Evolutionary conservation across 2,888 invertebrate species (phyloP).

Genomic region (Drosophila peninsularis): DNA sequence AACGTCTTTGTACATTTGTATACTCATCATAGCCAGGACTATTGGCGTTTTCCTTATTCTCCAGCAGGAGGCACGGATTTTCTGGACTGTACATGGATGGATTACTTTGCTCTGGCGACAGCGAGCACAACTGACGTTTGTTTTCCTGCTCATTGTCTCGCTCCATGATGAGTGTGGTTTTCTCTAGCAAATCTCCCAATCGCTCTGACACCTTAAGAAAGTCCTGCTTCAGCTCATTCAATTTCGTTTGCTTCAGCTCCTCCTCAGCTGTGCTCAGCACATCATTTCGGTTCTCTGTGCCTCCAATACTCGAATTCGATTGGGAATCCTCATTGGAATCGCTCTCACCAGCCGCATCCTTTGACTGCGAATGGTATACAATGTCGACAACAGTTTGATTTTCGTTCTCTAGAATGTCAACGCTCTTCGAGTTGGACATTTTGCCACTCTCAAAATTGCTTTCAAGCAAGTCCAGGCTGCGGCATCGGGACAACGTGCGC

Average conservation of each 20-base stretch:
- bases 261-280: conserved; percentile 3
- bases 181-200: conserved; percentile 79
- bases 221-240: conserved; percentile 74
- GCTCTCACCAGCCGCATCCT: conserved; percentile 42
- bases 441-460: conserved; percentile 76
- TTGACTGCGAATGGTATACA: conserved; percentile 46
- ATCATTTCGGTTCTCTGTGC: conserved; percentile 9
- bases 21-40: conserved; percentile 63
- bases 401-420: conserved; percentile 84
- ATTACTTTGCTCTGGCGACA: conserved; percentile 47
- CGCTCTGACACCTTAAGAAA: conserved; percentile 80
- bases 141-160: conserved; percentile 74
- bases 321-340: conserved; percentile 55
- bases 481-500: conserved; percentile 88
- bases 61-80: conserved; percentile 30
- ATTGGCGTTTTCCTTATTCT: conserved; percentile 57
- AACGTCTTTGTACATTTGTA: conserved; percentile 55
- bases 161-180: conserved; percentile 83
- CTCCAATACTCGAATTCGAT: conserved; percentile 36
- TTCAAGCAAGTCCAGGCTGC: conserved; percentile 89
- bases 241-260: conserved; percentile 57
- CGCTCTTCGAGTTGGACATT: conserved; percentile 85
- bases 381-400: conserved; percentile 68
- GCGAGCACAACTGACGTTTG: conserved; percentile 51
- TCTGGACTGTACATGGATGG: conserved; percentile 45